Percentiles rank a stretch among this genome's conserved stretches.
Evolutionary conservation across 1,140 invertebrate species (phyloP).

Genomic region (Belonocnema kinseyi): DNA sequence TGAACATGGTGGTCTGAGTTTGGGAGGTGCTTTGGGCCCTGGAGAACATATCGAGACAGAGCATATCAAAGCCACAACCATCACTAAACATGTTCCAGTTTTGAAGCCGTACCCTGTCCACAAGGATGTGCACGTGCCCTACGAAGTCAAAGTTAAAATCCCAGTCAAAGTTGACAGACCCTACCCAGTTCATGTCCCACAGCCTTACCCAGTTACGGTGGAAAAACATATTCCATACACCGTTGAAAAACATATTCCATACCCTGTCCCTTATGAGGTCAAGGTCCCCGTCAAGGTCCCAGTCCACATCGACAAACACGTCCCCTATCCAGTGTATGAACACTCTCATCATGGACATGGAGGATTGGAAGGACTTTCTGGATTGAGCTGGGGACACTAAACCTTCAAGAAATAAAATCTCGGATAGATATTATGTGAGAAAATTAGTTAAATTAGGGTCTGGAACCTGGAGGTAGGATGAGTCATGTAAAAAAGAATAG

Average conservation of each 20-base stretch:
- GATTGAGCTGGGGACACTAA: neutral
- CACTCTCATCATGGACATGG: constrained; percentile 52
- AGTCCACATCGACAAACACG: constrained; percentile 74
- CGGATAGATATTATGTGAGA: neutral
- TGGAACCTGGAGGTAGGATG: neutral
- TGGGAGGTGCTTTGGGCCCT: constrained; percentile 27
- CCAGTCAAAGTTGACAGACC: constrained; percentile 76
- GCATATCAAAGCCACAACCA: constrained; percentile 71
- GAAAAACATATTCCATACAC: constrained; percentile 77
- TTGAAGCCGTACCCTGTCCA: constrained; percentile 72
- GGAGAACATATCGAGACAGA: constrained; percentile 63
- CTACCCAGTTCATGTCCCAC: constrained; percentile 76
- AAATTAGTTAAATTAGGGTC: neutral
- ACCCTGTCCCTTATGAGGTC: constrained; percentile 72
- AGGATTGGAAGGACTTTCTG: constrained; percentile 44
- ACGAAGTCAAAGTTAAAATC: constrained; percentile 71
- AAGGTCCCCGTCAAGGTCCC: constrained; percentile 78
- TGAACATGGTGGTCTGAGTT: constrained; percentile 26
- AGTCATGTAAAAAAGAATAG: neutral
- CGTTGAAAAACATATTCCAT: constrained; percentile 69
- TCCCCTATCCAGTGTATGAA: constrained; percentile 67
- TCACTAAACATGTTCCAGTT: constrained; percentile 74
- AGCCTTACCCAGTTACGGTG: constrained; percentile 78
- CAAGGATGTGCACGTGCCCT: constrained; percentile 71
- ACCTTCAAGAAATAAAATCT: neutral